phyloP scores from a whole-genome alignment of 1,140 invertebrate species.

The Bombus soroeensis region DNA sequence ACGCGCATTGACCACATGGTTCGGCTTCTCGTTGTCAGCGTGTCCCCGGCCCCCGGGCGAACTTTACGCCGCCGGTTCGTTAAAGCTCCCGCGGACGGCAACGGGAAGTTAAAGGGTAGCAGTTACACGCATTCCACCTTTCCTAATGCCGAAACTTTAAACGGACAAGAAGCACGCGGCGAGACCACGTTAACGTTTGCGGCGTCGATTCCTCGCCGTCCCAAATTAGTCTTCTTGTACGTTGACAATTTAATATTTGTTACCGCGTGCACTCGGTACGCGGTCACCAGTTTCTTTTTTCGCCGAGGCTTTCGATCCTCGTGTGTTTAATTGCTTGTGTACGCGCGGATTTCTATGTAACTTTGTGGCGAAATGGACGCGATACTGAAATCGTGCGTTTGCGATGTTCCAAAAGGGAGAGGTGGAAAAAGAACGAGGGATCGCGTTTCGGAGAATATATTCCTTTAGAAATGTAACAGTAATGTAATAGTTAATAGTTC shows the following conservation, averaged over 20 bases:
- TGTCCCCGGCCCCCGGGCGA: constrained; percentile 7
- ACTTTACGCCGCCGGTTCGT: constrained; percentile 50
- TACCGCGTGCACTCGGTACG: background rate
- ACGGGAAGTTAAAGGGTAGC: constrained; percentile 38
- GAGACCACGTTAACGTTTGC: background rate
- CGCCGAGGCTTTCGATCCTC: too few species aligned
- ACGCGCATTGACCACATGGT: constrained; percentile 66
- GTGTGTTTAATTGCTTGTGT: background rate
- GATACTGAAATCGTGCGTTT: background rate
- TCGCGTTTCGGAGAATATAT: background rate
- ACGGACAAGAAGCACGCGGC: constrained; percentile 28
- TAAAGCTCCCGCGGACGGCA: constrained; percentile 27
- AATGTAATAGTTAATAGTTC: background rate
- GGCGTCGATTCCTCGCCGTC: background rate
- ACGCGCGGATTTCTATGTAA: background rate
- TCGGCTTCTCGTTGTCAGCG: constrained; percentile 60
- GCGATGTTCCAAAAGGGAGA: background rate
- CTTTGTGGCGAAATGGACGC: background rate
- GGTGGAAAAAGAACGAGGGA: fast-evolving
- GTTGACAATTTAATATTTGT: constrained; percentile 41
- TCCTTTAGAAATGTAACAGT: background rate
- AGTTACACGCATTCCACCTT: constrained; percentile 50
- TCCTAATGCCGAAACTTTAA: constrained; percentile 46
- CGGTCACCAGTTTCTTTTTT: background rate
- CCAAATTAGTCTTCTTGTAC: constrained; percentile 41